A percentile compares a stretch with the other conserved stretches of the same genome.
phyloP scores from a whole-genome alignment of 2,113 vertebrate species.

The Lutjanus erythropterus region DNA sequence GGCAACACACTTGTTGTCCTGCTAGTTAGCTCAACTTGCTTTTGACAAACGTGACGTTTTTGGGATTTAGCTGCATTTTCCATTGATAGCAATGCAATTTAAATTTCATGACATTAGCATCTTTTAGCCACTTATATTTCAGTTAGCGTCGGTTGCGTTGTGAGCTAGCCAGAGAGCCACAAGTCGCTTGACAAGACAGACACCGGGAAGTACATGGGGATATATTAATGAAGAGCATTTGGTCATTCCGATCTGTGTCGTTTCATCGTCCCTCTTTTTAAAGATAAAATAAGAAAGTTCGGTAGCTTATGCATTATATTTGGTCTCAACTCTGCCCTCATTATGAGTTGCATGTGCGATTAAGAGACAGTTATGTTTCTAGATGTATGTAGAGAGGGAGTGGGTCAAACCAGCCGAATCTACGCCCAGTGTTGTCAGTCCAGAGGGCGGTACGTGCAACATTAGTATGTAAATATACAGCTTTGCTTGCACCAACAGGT shows the following conservation, averaged over 20 bases:
- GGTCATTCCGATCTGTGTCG: background rate
- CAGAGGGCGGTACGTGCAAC: background rate
- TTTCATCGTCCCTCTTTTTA: background rate
- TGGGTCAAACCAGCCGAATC: slow-evolving; percentile 1
- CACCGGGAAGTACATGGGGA: slow-evolving; percentile 64
- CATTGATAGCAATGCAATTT: rapidly evolving
- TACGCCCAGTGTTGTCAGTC: slow-evolving; percentile 40
- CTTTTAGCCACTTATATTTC: background rate
- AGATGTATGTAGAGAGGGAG: background rate
- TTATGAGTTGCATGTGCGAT: background rate
- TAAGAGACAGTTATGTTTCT: background rate
- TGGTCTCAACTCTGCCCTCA: background rate
- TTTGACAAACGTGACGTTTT: background rate
- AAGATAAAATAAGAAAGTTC: background rate
- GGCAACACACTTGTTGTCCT: slow-evolving; percentile 64
- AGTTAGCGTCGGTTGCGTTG: slow-evolving; percentile 37
- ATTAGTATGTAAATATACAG: background rate
- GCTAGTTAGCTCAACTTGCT: slow-evolving; percentile 11
- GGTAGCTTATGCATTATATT: background rate
- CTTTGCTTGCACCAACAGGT: slow-evolving; percentile 9
- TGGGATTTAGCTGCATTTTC: background rate
- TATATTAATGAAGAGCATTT: background rate
- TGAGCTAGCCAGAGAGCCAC: slow-evolving; percentile 62
- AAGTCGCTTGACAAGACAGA: slow-evolving; percentile 66
- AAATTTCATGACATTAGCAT: background rate